Conservation (phyloP, 2,113 vertebrate genomes). For the Tragelaphus buxtoni region DNA sequence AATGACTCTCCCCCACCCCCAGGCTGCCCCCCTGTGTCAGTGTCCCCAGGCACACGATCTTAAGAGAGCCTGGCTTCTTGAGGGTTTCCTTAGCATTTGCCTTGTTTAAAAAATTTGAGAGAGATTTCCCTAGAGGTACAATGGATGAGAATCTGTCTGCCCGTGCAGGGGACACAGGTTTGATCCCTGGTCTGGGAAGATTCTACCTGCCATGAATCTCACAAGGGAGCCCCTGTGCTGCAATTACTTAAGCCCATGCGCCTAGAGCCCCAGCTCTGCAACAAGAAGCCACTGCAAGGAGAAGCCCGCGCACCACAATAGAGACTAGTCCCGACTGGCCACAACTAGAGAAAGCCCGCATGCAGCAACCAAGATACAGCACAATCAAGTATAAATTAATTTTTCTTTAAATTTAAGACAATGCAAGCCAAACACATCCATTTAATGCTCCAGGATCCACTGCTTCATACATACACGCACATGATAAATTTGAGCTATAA, state of each 20-base stretch:
- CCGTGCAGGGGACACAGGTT: not conserved
- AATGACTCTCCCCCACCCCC: not conserved
- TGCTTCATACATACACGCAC: not conserved
- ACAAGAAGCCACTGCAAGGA: not conserved
- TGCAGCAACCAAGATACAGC: not conserved
- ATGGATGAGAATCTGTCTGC: not conserved
- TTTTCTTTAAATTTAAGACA: not conserved
- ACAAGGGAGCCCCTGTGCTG: not conserved
- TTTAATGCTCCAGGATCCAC: not conserved
- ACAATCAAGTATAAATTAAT: not conserved
- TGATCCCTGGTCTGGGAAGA: not conserved
- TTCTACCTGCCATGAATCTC: not conserved
- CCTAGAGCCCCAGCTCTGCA: not conserved
- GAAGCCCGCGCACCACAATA: not conserved
- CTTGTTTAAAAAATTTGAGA: not conserved
- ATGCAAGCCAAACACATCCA: not conserved
- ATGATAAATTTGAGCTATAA: not conserved
- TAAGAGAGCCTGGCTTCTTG: not conserved
- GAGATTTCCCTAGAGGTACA: not conserved
- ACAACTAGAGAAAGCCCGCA: not conserved
- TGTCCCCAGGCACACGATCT: not conserved
- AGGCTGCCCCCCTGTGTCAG: rapidly evolving
- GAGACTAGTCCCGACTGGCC: not conserved
- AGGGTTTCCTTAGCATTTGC: not conserved
- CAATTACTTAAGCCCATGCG: not conserved